Percentiles rank a stretch among this genome's conserved stretches.
phyloP scores from a whole-genome alignment of 2,888 invertebrate genomes.

The Rhagonycha lutea region DNA sequence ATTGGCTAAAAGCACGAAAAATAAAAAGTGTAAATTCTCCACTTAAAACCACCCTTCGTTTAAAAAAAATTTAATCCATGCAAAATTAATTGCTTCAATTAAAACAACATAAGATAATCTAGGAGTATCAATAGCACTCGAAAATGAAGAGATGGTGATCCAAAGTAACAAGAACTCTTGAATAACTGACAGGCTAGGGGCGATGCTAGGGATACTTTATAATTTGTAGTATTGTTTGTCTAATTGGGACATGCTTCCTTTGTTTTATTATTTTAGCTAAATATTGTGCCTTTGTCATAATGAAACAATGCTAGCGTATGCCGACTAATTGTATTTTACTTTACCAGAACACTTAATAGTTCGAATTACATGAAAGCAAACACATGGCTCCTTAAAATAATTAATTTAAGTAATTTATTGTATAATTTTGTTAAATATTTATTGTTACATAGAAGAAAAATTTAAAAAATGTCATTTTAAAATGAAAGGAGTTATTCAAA shows the following conservation, averaged over 20 bases:
- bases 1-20: too few species aligned
- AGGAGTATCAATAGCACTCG: conserved; percentile 21
- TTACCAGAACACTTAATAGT: conserved; percentile 16
- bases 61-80: background rate
- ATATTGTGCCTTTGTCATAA: conserved; percentile 44
- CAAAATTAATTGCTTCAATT: conserved; percentile 28
- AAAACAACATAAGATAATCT: conserved; percentile 18
- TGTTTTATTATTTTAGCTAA: conserved; percentile 47
- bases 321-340: conserved; percentile 30
- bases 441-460: background rate
- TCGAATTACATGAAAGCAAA: conserved; percentile 6
- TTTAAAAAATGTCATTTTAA: background rate
- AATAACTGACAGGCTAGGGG: conserved; percentile 32
- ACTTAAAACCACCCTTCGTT: background rate
- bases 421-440: background rate
- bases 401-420: background rate
- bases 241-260: conserved; percentile 46
- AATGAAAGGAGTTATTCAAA: background rate
- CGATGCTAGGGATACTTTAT: conserved; percentile 31
- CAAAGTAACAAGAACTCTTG: conserved; percentile 28
- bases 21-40: too few species aligned
- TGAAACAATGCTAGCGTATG: conserved; percentile 38
- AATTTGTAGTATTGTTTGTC: conserved; percentile 39
- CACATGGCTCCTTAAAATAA: background rate
- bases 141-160: conserved; percentile 24